Conservation (phyloP, 2,888 invertebrate genomes). For the Himalopsyche tibetana region DNA sequence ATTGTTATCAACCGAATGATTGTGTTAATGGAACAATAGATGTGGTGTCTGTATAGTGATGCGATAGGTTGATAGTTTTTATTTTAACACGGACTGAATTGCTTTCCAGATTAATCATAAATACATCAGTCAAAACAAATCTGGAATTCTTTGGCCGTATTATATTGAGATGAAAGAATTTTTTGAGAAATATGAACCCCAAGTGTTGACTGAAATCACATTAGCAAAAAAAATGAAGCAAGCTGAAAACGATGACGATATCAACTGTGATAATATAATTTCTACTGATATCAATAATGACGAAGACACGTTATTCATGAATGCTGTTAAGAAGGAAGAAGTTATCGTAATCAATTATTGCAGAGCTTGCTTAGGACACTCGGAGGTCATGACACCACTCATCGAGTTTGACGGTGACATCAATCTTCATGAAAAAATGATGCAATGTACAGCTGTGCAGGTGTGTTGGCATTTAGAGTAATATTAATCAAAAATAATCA, state of each 20-base stretch:
- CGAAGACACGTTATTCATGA: neutral
- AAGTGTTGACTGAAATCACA: slow-evolving; percentile 44
- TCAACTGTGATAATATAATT: neutral
- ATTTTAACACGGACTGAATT: neutral
- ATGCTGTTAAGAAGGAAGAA: neutral
- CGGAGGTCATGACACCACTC: slow-evolving; percentile 55
- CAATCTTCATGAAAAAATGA: slow-evolving; percentile 53
- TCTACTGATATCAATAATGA: slow-evolving; percentile 8
- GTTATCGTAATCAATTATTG: neutral
- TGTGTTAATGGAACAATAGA: too few relatives aligned
- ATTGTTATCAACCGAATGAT: too few relatives aligned
- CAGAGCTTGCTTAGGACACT: slow-evolving; percentile 58
- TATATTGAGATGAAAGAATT: slow-evolving; percentile 61
- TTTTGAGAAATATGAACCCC: slow-evolving; percentile 58
- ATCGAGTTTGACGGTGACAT: slow-evolving; percentile 46
- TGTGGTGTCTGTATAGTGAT: neutral
- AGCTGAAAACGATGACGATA: slow-evolving; percentile 1
- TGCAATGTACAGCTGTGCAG: slow-evolving; percentile 57
- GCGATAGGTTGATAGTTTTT: neutral
- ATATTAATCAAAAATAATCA: too few relatives aligned
- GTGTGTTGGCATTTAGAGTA: slow-evolving; percentile 41
- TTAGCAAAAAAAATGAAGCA: neutral
- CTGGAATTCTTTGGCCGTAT: slow-evolving; percentile 56
- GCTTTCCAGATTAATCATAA: slow-evolving; percentile 60
- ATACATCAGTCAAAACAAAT: slow-evolving; percentile 49